These are phyloP conservation scores for Tholera decimalis DNA, from an alignment of 2,888 invertebrate genomes.

Conservation along the genomic window DNA sequence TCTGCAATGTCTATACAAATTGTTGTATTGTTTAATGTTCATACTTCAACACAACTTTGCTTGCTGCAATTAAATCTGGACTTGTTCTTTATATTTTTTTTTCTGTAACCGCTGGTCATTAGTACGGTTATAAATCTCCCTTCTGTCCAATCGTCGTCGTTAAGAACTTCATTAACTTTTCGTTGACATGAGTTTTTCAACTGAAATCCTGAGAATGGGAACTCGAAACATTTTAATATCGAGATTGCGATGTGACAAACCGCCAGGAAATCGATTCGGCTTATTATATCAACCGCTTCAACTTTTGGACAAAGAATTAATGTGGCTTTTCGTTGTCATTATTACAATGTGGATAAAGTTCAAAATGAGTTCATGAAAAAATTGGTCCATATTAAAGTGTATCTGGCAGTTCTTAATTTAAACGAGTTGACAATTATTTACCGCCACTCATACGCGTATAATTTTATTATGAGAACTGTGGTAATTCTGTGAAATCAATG, in stretches of 20 bases:
- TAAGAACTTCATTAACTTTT: slow-evolving; percentile 88
- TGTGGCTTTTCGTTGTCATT: slow-evolving; percentile 34
- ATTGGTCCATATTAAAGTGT: slow-evolving; percentile 24
- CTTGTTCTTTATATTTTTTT: slow-evolving; percentile 63
- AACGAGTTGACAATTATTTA: slow-evolving; percentile 68
- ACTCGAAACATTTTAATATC: slow-evolving; percentile 79
- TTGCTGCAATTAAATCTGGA: slow-evolving; percentile 55
- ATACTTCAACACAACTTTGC: slow-evolving; percentile 45
- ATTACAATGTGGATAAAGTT: slow-evolving; percentile 48
- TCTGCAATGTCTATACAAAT: slow-evolving; percentile 55
- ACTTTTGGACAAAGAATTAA: slow-evolving; percentile 38
- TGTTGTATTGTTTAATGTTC: slow-evolving; percentile 50
- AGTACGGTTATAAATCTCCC: slow-evolving; percentile 85
- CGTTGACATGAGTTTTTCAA: slow-evolving; percentile 80
- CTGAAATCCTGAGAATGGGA: slow-evolving; percentile 78
- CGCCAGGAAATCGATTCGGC: slow-evolving; percentile 77
- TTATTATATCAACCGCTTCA: slow-evolving; percentile 52
- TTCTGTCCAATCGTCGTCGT: slow-evolving; percentile 79
- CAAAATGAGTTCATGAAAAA: slow-evolving; percentile 36
- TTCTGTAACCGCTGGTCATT: slow-evolving; percentile 82
- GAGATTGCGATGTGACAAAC: slow-evolving; percentile 79
- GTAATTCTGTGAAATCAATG: slow-evolving; percentile 48
- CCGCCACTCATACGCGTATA: slow-evolving; percentile 41
- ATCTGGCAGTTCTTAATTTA: slow-evolving; percentile 50
- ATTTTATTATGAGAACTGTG: slow-evolving; percentile 34